These are phyloP conservation scores for Apistogramma diplotaenia DNA, from an alignment of 2,113 vertebrate genomes.

Conservation along the genomic window DNA sequence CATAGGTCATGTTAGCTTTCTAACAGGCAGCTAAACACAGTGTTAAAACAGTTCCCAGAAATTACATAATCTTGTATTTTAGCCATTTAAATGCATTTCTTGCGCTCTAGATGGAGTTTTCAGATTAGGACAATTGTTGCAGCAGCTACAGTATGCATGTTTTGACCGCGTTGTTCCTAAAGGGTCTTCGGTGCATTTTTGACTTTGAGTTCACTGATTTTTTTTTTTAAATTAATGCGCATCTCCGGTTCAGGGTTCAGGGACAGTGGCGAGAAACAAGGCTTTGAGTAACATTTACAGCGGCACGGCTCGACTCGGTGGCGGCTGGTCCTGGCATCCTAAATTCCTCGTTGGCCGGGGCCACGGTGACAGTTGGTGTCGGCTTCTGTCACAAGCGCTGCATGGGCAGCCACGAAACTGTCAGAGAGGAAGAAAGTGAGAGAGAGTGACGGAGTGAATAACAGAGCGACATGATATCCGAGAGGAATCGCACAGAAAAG, in stretches of 20 bases:
- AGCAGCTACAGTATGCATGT: too few relatives aligned
- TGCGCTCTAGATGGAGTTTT: too few relatives aligned
- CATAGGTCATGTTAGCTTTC: not conserved
- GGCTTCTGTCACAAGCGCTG: conserved; percentile 38
- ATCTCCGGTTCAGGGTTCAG: not conserved
- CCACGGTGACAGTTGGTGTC: conserved; percentile 50
- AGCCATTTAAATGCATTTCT: not conserved
- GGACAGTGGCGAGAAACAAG: not conserved
- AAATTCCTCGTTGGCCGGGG: conserved; percentile 20
- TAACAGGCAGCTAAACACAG: not conserved
- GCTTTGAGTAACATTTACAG: conserved; percentile 37
- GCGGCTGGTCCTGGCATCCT: conserved; percentile 9
- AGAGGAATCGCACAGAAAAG: conserved; percentile 35
- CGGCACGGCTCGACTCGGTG: conserved; percentile 13
- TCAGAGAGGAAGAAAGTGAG: not conserved
- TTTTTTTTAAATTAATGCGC: not conserved
- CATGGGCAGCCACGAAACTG: conserved; percentile 21
- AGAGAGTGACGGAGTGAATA: not conserved
- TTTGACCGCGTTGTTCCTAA: not conserved
- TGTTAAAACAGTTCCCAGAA: not conserved
- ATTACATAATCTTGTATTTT: not conserved
- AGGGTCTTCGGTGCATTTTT: not conserved
- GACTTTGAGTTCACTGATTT: not conserved
- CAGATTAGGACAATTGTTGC: not conserved
- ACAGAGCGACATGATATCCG: conserved; percentile 35